Base-by-base conservation (phyloP, 1,140 invertebrate species). In the Sminthurinus signatus region DNA sequence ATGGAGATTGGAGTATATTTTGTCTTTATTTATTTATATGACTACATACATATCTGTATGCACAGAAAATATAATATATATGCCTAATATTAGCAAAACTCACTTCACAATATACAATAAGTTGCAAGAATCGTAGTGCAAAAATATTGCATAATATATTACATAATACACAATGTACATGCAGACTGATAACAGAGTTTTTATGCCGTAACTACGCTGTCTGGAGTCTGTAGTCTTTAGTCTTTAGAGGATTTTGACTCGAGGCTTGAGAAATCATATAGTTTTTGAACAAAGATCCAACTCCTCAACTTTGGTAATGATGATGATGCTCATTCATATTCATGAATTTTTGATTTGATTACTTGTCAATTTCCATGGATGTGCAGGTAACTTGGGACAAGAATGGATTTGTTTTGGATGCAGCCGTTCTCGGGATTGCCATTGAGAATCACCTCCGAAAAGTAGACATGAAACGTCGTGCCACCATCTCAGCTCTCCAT, bases 371-470 rank as follows among this genome's bases (percentile, higher is more conserved):
- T 44, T 25, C 54, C 48, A 46, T 27, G 3, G 15, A 56, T 3
- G 17, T 27, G 21, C 17, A 71, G 70, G 70, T 71, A 28, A 21
- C 61, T 31, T 71, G 70, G 70, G 70, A 66, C 32, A 62, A 62
- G 39, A 71, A 65, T 50, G 66, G 64, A 21, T 71, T 68, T 43
- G 60, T 68, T 3, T 46, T 71, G 4, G 70, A 71, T 60, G 64
- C 70, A 1, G 64, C 66, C 0, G 56, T 68, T 39, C 58, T 71
- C 2, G 70, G 70, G 12, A 66, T 62, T 52, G 70, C 66, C 4
- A 71, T 71, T 64, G 70, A 71, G 52, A 68, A 64, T 46, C 70
- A 71, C 54, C 39, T 71, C 14, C 25, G 64, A 29, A 65, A 67
- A 58, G 63, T 27, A 1, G 67, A 71, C 21, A 65, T 65, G 64